Evolutionary conservation across 2,113 vertebrate genomes (phyloP).

Genomic region (Dromas ardeola): DNA sequence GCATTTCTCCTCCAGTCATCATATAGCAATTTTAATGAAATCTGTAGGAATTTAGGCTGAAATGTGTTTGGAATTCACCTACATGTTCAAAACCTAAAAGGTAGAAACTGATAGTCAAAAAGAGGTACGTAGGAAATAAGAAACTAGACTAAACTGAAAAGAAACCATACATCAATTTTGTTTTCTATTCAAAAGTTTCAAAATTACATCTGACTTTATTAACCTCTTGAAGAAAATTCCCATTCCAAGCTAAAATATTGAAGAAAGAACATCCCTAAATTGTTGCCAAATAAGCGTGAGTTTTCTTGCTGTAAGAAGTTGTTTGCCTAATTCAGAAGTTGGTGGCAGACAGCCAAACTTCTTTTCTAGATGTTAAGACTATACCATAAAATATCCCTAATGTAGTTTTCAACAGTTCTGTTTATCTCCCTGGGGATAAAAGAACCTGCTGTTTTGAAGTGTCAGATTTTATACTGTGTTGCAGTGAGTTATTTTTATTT

Average conservation of each 20-base stretch:
- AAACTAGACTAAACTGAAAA: background rate
- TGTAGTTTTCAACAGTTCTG: constrained; percentile 70
- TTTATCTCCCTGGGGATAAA: constrained; percentile 71
- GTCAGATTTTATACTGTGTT: constrained; percentile 69
- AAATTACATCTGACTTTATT: background rate
- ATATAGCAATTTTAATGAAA: background rate
- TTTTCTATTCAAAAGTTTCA: background rate
- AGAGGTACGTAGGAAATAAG: background rate
- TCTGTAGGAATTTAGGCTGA: background rate
- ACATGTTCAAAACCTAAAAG: background rate
- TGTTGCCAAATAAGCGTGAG: constrained; percentile 19
- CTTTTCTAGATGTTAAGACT: constrained; percentile 52
- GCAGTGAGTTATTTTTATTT: constrained; percentile 71
- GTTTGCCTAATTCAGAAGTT: constrained; percentile 30
- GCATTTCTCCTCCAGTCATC: background rate
- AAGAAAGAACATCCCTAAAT: constrained; percentile 31
- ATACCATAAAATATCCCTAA: constrained; percentile 71
- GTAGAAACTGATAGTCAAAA: background rate
- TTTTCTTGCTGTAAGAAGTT: constrained; percentile 20
- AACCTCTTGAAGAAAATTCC: constrained; percentile 7
- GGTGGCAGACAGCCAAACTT: constrained; percentile 41
- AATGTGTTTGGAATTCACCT: background rate
- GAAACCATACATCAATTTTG: background rate
- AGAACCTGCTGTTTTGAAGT: constrained; percentile 71
- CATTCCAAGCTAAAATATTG: constrained; percentile 8